Evolutionary conservation across 2,888 invertebrate genomes (phyloP).

Genomic region (Adelphocoris suturalis): DNA sequence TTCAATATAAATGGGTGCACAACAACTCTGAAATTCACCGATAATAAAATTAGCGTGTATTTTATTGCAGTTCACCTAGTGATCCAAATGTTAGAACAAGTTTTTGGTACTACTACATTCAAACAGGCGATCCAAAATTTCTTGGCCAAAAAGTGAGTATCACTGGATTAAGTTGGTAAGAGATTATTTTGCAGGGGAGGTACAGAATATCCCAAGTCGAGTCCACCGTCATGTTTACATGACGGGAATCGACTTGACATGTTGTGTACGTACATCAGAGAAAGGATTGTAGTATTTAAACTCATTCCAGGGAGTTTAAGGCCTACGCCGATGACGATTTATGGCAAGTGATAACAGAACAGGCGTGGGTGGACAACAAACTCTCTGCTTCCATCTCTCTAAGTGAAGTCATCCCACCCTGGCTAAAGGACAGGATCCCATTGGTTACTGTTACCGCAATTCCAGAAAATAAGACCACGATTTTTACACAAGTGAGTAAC

Average conservation of each 20-base stretch:
- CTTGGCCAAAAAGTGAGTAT: conserved; percentile 82
- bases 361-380: conserved; percentile 80
- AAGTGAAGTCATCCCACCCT: conserved; percentile 87
- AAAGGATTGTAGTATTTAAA: neutral
- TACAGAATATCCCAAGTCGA: neutral
- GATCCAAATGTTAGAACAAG: conserved; percentile 94
- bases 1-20: too few relatives aligned
- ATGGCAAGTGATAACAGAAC: conserved; percentile 76
- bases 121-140: conserved; percentile 86
- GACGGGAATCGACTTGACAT: too few relatives aligned
- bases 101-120: conserved; percentile 88
- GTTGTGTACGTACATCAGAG: too few relatives aligned
- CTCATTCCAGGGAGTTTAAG: conserved; percentile 81
- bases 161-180: conserved; percentile 29
- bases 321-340: conserved; percentile 86
- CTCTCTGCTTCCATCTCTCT: conserved; percentile 82
- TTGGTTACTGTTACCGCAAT: conserved; percentile 86
- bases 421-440: conserved; percentile 90
- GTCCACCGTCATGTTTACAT: too few relatives aligned
- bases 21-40: too few relatives aligned
- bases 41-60: neutral
- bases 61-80: conserved; percentile 71
- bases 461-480: conserved; percentile 83
- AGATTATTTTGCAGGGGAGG: neutral
- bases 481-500: conserved; percentile 84